Evolutionary conservation across 2,113 vertebrate genomes (phyloP), one percentile per base, ranked within the genome.

Genomic region (Mystacornis crossleyi): DNA sequence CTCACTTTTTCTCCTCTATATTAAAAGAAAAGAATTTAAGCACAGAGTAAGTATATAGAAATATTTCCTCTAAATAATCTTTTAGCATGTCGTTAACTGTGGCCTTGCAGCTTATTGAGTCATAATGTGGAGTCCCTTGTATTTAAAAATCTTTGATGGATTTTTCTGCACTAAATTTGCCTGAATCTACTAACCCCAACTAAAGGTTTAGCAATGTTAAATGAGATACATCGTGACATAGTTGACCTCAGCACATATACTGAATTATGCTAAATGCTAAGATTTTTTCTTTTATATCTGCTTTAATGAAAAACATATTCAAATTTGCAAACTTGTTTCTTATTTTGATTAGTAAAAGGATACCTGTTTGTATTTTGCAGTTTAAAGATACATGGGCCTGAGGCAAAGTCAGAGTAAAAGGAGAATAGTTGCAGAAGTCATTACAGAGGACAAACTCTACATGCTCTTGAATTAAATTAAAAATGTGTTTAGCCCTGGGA

Each of bases 391-490:
- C 7, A 14, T 20, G 12, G 18, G 26, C 50, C 54, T 80, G 33
- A 93, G 42, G 62, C n/a, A 87, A 81, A 87, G 53, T 88, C 67
- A 87, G 18, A 91, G 18, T 61, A 48, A 74, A 74, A 95, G 15
- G 51, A 84, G 29, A 96, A 58, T 8, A 81, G 42, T 57, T 86
- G 36, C 42, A 96, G n/a, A 96, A 91, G 50, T 85, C 36, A 58
- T 89, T 79, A 80, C 33, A 82, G 36, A 90, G 50, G 70, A 94
- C 45, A 84, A 65, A 69, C 3, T 57, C 64, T 86, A 81, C 1
- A 4, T 94, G 70, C 33, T 90, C 50, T 64, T 91, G 45, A 93
- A 77, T 86, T 82, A 86, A 87, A 95, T 65, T 78, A 89, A 94
- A 91, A 90, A 69, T 72, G 6, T 2, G 15, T 61, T 94, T 96